Conservation (phyloP, 2,113 vertebrate genomes). For the Mesembrinibis cayennensis region DNA sequence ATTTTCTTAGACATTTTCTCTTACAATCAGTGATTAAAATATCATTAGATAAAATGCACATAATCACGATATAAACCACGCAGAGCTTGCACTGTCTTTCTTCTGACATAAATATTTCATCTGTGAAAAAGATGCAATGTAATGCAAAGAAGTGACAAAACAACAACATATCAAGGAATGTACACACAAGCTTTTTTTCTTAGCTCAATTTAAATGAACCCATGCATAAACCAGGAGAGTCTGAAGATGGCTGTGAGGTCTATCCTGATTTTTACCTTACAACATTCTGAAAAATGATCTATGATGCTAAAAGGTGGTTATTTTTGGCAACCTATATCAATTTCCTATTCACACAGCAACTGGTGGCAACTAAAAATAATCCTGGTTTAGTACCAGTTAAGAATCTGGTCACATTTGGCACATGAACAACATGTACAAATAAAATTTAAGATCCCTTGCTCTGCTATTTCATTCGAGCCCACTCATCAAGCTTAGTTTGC, state of each 20-base stretch:
- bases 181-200: not conserved
- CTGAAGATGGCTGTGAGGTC: not conserved
- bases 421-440: not conserved
- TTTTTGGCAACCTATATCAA: constrained; percentile 67
- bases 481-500: constrained; percentile 73
- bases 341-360: constrained; percentile 75
- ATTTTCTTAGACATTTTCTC: not conserved
- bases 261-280: constrained; percentile 36
- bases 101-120: constrained; percentile 1
- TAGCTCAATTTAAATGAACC: constrained; percentile 4
- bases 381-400: constrained; percentile 34
- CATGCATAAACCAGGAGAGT: not conserved
- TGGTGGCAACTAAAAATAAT: constrained; percentile 78
- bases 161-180: not conserved
- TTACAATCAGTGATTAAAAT: not conserved
- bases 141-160: constrained; percentile 29
- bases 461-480: constrained; percentile 61
- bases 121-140: not conserved
- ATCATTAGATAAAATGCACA: not conserved
- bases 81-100: not conserved
- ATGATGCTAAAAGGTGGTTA: constrained; percentile 49
- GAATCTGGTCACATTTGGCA: constrained; percentile 62
- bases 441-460: constrained; percentile 39
- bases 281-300: constrained; percentile 19
- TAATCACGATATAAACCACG: not conserved